Conservation (phyloP, 2,797 vertebrate species). For the Enteromius unitaeniatus region DNA sequence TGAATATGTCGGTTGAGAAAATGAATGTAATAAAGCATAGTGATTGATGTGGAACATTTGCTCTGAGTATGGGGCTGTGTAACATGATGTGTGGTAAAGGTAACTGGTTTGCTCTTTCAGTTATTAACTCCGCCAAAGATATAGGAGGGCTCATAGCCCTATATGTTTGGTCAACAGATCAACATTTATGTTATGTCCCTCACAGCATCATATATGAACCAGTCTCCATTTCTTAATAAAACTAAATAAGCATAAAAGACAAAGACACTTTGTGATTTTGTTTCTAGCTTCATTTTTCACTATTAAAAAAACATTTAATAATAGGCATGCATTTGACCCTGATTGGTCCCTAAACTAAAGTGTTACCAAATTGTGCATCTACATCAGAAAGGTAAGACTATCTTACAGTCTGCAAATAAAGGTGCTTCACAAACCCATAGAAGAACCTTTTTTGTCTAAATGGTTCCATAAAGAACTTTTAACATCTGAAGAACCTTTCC, state of each 20-base stretch:
- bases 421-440: too few relatives aligned
- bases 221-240: neutral
- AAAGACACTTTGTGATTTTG: neutral
- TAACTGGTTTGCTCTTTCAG: neutral
- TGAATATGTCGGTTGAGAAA: slow-evolving; percentile 2
- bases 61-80: neutral
- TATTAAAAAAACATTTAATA: too few relatives aligned
- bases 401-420: neutral
- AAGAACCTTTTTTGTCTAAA: too few relatives aligned
- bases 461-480: too few relatives aligned
- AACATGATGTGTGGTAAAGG: neutral
- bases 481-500: too few relatives aligned
- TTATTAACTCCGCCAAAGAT: neutral
- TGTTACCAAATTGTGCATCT: neutral
- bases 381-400: neutral
- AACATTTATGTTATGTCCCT: neutral
- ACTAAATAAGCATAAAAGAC: neutral
- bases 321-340: neutral
- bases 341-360: neutral
- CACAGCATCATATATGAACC: neutral
- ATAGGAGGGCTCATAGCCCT: neutral
- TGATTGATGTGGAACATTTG: neutral
- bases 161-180: neutral
- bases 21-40: slow-evolving; percentile 23
- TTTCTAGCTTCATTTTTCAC: too few relatives aligned